Conservation (phyloP, 2,113 vertebrate species). For the Lasiurus cinereus region DNA sequence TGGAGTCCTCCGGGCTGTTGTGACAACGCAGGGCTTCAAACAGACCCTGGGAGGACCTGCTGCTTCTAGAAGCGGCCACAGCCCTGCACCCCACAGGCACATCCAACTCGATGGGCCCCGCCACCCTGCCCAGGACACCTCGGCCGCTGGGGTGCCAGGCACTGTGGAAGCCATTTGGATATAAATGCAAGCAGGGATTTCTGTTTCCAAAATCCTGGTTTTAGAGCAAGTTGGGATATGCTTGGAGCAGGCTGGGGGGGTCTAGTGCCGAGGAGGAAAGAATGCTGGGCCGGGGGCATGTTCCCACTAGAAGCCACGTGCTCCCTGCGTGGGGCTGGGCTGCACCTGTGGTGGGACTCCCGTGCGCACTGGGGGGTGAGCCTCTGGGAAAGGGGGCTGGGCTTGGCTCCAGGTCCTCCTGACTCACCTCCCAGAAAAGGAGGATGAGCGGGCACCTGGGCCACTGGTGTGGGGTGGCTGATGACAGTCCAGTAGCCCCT, state of each 20-base stretch:
- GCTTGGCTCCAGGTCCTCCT: background rate
- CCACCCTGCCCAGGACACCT: background rate
- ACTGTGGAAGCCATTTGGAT: background rate
- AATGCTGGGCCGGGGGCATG: slow-evolving; percentile 58
- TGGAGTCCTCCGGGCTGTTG: background rate
- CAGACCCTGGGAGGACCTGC: background rate
- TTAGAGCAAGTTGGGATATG: slow-evolving; percentile 72
- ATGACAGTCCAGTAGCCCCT: no score
- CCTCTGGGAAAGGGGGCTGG: background rate
- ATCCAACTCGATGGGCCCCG: slow-evolving; percentile 81
- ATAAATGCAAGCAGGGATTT: slow-evolving; percentile 79
- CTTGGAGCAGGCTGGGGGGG: slow-evolving; percentile 63
- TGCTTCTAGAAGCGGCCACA: background rate
- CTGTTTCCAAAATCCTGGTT: slow-evolving; percentile 78
- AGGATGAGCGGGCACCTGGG: background rate
- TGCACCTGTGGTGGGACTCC: background rate
- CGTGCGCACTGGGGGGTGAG: background rate
- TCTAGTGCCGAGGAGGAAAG: slow-evolving; percentile 69
- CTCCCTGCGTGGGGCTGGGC: background rate
- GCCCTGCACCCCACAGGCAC: slow-evolving; percentile 53
- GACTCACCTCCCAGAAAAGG: background rate
- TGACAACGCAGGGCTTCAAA: background rate
- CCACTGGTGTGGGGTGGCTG: rapidly evolving
- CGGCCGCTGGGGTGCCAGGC: background rate
- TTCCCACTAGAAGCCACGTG: background rate